Conservation (phyloP, 2,888 invertebrate genomes). For the Drosophila kanekoi region DNA sequence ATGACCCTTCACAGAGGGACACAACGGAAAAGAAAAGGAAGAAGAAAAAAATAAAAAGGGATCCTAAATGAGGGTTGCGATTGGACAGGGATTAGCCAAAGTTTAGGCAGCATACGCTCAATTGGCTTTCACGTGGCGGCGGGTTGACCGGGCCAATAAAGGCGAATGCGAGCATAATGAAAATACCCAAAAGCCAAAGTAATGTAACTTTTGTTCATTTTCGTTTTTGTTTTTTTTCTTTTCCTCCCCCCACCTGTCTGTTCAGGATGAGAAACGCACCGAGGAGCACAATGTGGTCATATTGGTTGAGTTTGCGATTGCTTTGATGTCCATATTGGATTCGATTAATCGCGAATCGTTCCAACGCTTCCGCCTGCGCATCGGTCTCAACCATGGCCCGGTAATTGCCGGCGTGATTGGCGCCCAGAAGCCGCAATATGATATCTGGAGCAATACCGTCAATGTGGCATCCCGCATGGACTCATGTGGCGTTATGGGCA, state of each 20-base stretch:
- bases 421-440: conserved; percentile 98
- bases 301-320: conserved; percentile 97
- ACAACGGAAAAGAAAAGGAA: conserved; percentile 36
- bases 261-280: conserved; percentile 90
- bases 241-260: not conserved
- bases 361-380: conserved; percentile 96
- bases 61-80: conserved; percentile 59
- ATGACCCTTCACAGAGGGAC: conserved; percentile 40
- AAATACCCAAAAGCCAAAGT: conserved; percentile 50
- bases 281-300: conserved; percentile 95
- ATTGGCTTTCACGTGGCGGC: conserved; percentile 52
- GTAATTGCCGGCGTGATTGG: conserved; percentile 99
- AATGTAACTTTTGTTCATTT: conserved; percentile 41
- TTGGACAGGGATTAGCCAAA: conserved; percentile 60
- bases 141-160: conserved; percentile 45
- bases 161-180: conserved; percentile 44
- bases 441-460: conserved; percentile 99
- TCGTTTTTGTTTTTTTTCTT: conserved; percentile 3
- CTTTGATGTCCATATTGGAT: conserved; percentile 96
- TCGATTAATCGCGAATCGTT: conserved; percentile 98
- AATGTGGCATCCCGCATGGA: conserved; percentile 99
- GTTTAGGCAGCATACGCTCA: conserved; percentile 57
- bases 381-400: conserved; percentile 87
- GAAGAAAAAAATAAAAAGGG: conserved; percentile 43
- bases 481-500: conserved; percentile 95